phyloP scores from a whole-genome alignment of 2,888 invertebrate genomes.

The Cheilosia grossa region DNA sequence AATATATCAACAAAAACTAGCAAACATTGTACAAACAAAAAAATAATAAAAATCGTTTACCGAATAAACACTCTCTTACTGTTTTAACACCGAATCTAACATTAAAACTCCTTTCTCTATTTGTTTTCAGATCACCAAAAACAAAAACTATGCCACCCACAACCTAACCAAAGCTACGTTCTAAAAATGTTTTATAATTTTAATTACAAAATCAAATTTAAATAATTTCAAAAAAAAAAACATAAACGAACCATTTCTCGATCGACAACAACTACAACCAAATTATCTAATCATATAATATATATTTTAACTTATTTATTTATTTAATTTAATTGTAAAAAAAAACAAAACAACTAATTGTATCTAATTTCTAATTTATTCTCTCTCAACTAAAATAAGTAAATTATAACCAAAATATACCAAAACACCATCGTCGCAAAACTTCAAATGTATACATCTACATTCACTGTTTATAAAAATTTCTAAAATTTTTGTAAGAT shows the following conservation, averaged over 20 bases:
- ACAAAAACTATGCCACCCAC: conserved; percentile 66
- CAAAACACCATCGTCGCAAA: conserved; percentile 61
- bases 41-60: background rate
- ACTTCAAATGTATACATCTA: conserved; percentile 43
- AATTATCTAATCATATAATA: conserved; percentile 78
- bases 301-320: conserved; percentile 77
- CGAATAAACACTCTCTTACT: background rate
- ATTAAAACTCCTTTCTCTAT: background rate
- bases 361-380: conserved; percentile 73
- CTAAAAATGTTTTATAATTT: conserved; percentile 60
- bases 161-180: conserved; percentile 73
- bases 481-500: conserved; percentile 76
- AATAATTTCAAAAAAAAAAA: conserved; percentile 55
- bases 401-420: conserved; percentile 67
- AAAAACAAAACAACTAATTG: conserved; percentile 60
- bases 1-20: background rate
- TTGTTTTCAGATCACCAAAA: conserved; percentile 55
- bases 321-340: conserved; percentile 76
- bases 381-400: conserved; percentile 55
- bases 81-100: background rate
- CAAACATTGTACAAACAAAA: conserved; percentile 19
- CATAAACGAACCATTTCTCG: conserved; percentile 31
- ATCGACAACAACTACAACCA: conserved; percentile 76
- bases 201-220: conserved; percentile 68
- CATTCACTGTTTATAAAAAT: conserved; percentile 71